Evolutionary conservation across 2,888 invertebrate genomes (phyloP).

Genomic region (Epicampocera succincta): DNA sequence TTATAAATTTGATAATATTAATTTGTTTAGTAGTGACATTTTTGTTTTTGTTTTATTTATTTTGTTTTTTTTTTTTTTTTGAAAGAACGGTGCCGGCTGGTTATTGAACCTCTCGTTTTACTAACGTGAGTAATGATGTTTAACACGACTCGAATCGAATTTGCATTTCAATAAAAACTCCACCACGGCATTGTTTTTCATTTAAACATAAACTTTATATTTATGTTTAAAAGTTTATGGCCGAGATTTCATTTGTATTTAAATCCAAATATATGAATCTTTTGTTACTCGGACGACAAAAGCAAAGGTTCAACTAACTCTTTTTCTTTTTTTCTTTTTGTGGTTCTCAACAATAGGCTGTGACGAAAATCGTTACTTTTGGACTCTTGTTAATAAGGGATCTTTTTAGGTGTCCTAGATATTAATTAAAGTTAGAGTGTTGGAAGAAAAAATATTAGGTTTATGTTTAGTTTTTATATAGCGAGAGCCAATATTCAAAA

Average conservation of each 20-base stretch:
- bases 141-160: conserved; percentile 1
- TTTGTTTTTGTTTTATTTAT: background rate
- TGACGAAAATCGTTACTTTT: background rate
- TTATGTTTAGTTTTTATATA: too few species aligned
- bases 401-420: too few species aligned
- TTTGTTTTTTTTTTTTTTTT: conserved; percentile 7
- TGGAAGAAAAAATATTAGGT: too few species aligned
- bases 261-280: conserved; percentile 7
- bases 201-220: conserved; percentile 7
- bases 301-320: conserved; percentile 28
- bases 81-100: background rate
- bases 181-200: background rate
- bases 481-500: too few species aligned
- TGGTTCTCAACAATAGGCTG: background rate
- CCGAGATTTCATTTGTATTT: conserved; percentile 12
- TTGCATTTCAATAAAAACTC: background rate
- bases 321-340: too few species aligned
- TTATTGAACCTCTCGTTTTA: conserved; percentile 26
- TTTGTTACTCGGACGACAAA: conserved; percentile 11
- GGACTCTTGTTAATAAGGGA: too few species aligned
- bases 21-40: background rate
- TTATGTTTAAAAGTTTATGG: background rate
- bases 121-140: background rate
- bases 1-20: background rate
- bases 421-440: too few species aligned